Base-by-base conservation (phyloP, 2,113 vertebrate species). In the Calidris pugnax region DNA sequence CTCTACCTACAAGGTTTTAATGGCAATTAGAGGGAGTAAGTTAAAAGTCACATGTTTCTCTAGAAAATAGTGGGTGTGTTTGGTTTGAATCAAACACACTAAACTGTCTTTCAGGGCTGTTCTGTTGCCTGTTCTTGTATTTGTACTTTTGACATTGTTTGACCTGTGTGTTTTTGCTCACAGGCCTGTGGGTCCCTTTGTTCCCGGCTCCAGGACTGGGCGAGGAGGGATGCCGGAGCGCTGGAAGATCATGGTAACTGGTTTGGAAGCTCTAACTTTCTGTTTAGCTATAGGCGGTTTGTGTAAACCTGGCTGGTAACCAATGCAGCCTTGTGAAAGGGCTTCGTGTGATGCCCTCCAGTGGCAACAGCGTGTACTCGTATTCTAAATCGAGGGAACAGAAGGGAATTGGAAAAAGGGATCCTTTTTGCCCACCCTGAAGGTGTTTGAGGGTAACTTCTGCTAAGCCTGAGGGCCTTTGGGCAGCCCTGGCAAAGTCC, bases 1-100 rank as follows among this genome's bases (percentile, higher is more conserved):
- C 37, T 97, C 97, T 97, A 80, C 98, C 98, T 80, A 99, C 98
- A 99, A 2, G 21, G 27, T 57, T 90, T 64, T 50, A 56, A 30
- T 45, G 20, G 30, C 28, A 53, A 0, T 51, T 17, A 57, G 48
- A 73, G 22, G 33, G 14, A 74, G 14, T 22, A 7, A 56, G 35
- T 55, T 81, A 41, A 69, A 78, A 69, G 39, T 12, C 3, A 1
- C 2, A 3, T 48, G 28, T 75, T 79, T 48, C 12, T 83, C 12
- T 64, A 53, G 77, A 69, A 85, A 62, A 28, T 7, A 10, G 7
- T 37, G 39, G 2, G 18, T 17, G 23, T 47, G 26, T 78, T 67
- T 41, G 55, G 35, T 91, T 81, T 67, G 45, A 89, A 32, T 32
- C 4, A 2, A 43, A 43, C 51, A 17, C 10, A 1, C 15, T 33